phyloP scores from a whole-genome alignment of 2,113 vertebrate genomes.

The Pseudorectes ferrugineus region DNA sequence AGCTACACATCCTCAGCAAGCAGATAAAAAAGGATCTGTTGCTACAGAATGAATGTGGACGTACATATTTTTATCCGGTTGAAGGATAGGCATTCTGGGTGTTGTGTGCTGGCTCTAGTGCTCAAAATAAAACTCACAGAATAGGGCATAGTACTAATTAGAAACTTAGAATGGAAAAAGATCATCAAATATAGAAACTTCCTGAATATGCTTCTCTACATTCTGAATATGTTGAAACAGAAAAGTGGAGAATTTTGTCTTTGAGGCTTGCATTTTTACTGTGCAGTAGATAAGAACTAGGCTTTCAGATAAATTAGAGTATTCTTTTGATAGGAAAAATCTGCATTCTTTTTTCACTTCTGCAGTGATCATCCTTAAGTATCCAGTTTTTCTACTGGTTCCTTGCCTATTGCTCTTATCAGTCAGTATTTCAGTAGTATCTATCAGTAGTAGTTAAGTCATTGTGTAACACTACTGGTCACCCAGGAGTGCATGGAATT shows the following conservation, averaged over 20 bases:
- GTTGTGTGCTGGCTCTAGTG: constrained; percentile 42
- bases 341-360: neutral
- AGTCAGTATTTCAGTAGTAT: neutral
- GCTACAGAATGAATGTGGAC: neutral
- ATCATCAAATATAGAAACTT: constrained; percentile 66
- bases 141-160: constrained; percentile 56
- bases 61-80: neutral
- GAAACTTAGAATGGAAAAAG: constrained; percentile 59
- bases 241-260: constrained; percentile 27
- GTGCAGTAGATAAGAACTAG: neutral
- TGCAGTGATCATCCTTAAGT: neutral
- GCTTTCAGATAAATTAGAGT: constrained; percentile 10
- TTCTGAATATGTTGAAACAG: constrained; percentile 44
- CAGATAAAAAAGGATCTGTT: constrained; percentile 25
- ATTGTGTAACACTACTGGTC: neutral
- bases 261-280: constrained; percentile 29
- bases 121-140: constrained; percentile 60
- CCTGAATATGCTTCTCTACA: constrained; percentile 39
- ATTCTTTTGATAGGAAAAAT: constrained; percentile 4
- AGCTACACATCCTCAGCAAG: neutral
- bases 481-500: neutral
- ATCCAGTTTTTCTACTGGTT: neutral
- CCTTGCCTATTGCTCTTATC: neutral
- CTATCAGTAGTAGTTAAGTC: neutral
- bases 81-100: constrained; percentile 39